Conservation (phyloP, 2,888 invertebrate species). For the Watsonalla binaria region DNA sequence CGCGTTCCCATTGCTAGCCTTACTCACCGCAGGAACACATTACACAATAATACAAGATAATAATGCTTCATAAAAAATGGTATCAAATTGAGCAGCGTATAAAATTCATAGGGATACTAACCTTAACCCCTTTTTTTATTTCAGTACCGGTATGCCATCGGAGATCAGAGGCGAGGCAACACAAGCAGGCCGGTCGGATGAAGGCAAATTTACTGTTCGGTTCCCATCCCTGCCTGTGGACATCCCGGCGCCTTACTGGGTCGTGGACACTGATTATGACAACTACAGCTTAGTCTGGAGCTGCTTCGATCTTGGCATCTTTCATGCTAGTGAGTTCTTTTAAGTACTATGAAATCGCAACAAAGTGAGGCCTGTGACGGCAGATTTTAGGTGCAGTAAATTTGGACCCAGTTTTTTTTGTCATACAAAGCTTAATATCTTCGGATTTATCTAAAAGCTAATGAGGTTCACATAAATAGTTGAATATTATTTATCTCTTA, state of each 20-base stretch:
- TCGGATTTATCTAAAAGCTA: no score
- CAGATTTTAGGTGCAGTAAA: no score
- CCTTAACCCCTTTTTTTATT: conserved; percentile 6
- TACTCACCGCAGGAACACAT: no score
- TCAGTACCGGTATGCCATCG: conserved; percentile 76
- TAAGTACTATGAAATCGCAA: background rate
- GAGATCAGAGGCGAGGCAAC: conserved; percentile 79
- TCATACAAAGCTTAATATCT: no score
- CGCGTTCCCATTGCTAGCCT: no score
- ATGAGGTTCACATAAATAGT: no score
- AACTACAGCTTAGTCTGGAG: conserved; percentile 86
- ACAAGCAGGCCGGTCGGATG: conserved; percentile 68
- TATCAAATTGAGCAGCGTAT: background rate
- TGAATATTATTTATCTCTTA: no score
- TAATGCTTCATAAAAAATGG: background rate
- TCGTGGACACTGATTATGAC: conserved; percentile 86
- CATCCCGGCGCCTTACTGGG: conserved; percentile 70
- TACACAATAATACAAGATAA: no score
- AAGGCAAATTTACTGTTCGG: conserved; percentile 79
- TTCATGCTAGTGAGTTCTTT: conserved; percentile 71
- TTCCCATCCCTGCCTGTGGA: conserved; percentile 81
- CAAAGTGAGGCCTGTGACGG: no score
- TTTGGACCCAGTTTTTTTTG: no score
- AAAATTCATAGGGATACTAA: background rate
- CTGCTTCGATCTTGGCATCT: conserved; percentile 67